Evolutionary conservation across 2,888 invertebrate genomes (phyloP).

Genomic region (Xanthorhoe spadicearia): DNA sequence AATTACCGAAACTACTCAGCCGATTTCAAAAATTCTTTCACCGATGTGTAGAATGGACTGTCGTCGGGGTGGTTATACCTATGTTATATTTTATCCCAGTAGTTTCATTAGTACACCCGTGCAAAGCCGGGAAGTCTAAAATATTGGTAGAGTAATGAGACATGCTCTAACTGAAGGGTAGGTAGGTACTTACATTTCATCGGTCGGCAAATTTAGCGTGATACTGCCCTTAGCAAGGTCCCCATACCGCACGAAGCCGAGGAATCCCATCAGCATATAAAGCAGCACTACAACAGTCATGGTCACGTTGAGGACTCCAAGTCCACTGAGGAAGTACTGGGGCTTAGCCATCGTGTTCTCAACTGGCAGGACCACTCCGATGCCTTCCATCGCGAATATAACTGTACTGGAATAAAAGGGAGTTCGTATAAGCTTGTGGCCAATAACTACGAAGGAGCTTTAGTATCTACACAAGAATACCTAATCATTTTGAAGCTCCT

Average conservation of each 20-base stretch:
- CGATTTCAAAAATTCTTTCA: too few species aligned
- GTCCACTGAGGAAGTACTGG: slow-evolving; percentile 90
- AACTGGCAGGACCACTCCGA: slow-evolving; percentile 95
- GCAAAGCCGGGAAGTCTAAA: too few species aligned
- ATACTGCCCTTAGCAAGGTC: slow-evolving; percentile 88
- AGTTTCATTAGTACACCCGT: too few species aligned
- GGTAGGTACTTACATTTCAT: slow-evolving; percentile 84
- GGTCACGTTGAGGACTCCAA: slow-evolving; percentile 94
- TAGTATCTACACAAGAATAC: too few species aligned
- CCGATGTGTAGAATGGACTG: too few species aligned
- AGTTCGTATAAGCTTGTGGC: not conserved
- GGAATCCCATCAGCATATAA: slow-evolving; percentile 94
- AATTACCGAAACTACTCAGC: too few species aligned
- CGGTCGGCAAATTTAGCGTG: slow-evolving; percentile 91
- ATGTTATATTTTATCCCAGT: too few species aligned
- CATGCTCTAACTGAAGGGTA: too few species aligned
- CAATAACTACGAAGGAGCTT: too few species aligned
- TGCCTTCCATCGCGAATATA: slow-evolving; percentile 98
- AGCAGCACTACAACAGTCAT: slow-evolving; percentile 92
- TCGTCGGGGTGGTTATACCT: too few species aligned
- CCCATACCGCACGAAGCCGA: slow-evolving; percentile 94
- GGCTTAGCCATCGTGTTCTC: slow-evolving; percentile 96
- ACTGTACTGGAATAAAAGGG: slow-evolving; percentile 88
- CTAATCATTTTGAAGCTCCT: too few species aligned
- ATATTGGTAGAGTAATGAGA: too few species aligned